Conservation (phyloP, 2,797 vertebrate genomes). For the Avahi laniger region DNA sequence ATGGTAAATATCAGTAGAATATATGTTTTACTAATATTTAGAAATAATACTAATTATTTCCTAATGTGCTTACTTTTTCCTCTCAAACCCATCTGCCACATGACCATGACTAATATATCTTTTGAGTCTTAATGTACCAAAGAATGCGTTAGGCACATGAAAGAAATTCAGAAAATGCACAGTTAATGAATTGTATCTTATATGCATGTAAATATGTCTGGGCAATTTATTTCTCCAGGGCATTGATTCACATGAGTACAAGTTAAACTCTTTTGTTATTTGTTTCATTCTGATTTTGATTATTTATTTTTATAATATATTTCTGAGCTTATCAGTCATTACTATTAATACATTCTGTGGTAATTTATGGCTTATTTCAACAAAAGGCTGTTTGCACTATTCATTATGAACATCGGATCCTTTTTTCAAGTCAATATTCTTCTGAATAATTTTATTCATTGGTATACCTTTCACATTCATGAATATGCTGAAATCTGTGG, state of each 20-base stretch:
- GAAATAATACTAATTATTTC: neutral
- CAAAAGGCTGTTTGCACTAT: neutral
- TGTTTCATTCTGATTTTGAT: slow-evolving; percentile 25
- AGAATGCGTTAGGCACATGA: neutral
- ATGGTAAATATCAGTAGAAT: slow-evolving; percentile 3
- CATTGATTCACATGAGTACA: neutral
- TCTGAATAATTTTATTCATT: slow-evolving; percentile 32
- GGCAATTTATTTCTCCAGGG: neutral
- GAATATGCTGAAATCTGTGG: neutral
- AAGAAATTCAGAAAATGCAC: neutral
- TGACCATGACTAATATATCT: neutral
- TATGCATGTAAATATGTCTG: neutral
- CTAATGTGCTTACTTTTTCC: slow-evolving; percentile 33
- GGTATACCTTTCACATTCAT: neutral
- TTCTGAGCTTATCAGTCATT: neutral
- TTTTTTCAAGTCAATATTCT: slow-evolving; percentile 4
- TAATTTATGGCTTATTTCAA: neutral
- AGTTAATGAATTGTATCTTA: neutral
- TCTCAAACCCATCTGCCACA: neutral
- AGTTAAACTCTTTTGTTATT: neutral
- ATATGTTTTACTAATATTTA: neutral
- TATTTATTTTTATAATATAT: neutral
- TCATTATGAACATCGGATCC: neutral
- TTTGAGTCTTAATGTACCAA: neutral
- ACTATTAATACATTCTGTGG: neutral